Conservation (phyloP, 2,113 vertebrate genomes). For the Hemibagrus wyckioides region DNA sequence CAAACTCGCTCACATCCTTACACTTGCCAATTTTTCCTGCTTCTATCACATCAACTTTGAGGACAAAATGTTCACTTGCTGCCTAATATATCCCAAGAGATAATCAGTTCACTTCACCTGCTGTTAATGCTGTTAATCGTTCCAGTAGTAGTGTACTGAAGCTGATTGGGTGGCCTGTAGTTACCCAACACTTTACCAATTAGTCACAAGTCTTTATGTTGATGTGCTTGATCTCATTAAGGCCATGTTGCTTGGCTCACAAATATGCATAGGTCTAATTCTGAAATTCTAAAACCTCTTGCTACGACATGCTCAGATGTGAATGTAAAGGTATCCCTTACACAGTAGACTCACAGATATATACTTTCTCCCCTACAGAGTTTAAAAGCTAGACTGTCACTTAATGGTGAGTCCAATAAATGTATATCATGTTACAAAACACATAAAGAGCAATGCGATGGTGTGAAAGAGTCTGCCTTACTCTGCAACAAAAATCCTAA, state of each 20-base stretch:
- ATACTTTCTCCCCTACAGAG: constrained; percentile 61
- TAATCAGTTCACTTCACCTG: no score
- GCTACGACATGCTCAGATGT: not conserved
- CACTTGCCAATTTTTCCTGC: no score
- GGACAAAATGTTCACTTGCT: no score
- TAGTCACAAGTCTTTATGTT: not conserved
- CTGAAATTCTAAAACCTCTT: no score
- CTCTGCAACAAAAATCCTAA: not conserved
- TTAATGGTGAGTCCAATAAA: constrained; percentile 62
- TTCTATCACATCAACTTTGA: no score
- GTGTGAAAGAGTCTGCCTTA: not conserved
- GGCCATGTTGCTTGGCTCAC: not conserved
- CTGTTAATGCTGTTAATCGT: not conserved
- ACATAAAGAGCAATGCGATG: not conserved
- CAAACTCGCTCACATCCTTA: no score
- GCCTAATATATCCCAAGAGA: no score
- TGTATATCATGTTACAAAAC: not conserved
- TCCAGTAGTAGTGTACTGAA: not conserved
- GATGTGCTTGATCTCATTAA: not conserved
- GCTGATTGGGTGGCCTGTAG: not conserved
- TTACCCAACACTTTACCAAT: no score
- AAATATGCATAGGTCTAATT: not conserved
- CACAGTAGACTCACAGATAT: not conserved
- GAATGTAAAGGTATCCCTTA: not conserved
- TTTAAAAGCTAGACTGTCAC: constrained; percentile 59